A percentile compares a stretch with the other conserved stretches of the same genome.
phyloP scores from a whole-genome alignment of 2,797 vertebrate species.

The Neosalanx taihuensis region DNA sequence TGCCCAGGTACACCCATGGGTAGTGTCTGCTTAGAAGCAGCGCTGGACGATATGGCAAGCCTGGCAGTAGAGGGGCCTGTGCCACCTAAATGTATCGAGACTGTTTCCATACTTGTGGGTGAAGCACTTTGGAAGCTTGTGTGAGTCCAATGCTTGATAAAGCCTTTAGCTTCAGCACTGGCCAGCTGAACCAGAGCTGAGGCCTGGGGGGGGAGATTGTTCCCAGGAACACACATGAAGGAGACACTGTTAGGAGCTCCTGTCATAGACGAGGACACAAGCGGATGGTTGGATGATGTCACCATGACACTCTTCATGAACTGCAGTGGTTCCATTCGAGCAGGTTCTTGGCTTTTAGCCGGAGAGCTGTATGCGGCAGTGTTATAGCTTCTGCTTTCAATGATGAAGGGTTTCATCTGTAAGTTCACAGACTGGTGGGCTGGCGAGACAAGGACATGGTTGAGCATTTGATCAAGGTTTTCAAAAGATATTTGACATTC shows the following conservation, averaged over 20 bases:
- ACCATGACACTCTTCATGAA: conserved; percentile 56
- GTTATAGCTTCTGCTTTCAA: conserved; percentile 73
- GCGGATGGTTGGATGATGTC: conserved; percentile 62
- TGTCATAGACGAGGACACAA: conserved; percentile 30
- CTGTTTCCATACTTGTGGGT: conserved; percentile 47
- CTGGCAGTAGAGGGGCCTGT: conserved; percentile 46
- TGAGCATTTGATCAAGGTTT: conserved; percentile 87
- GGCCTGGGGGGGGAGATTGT: conserved; percentile 73
- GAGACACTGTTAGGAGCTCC: conserved; percentile 61
- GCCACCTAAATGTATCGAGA: conserved; percentile 25
- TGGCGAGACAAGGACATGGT: conserved; percentile 89
- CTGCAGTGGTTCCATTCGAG: conserved; percentile 59
- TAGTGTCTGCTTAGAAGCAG: conserved; percentile 60
- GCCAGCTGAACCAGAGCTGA: conserved; percentile 78
- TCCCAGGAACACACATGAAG: conserved; percentile 64
- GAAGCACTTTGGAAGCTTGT: conserved; percentile 46
- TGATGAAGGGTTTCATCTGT: conserved; percentile 84
- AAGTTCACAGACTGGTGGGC: conserved; percentile 83
- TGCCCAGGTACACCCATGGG: conserved; percentile 58
- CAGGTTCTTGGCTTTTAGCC: no score
- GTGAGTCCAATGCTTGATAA: conserved; percentile 58
- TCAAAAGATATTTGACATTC: conserved; percentile 82
- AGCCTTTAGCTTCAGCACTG: conserved; percentile 77
- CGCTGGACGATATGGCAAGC: conserved; percentile 54
- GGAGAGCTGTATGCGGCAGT: conserved; percentile 34